Base-by-base conservation (phyloP, 2,797 vertebrate species). In the Acanthiza pusilla region DNA sequence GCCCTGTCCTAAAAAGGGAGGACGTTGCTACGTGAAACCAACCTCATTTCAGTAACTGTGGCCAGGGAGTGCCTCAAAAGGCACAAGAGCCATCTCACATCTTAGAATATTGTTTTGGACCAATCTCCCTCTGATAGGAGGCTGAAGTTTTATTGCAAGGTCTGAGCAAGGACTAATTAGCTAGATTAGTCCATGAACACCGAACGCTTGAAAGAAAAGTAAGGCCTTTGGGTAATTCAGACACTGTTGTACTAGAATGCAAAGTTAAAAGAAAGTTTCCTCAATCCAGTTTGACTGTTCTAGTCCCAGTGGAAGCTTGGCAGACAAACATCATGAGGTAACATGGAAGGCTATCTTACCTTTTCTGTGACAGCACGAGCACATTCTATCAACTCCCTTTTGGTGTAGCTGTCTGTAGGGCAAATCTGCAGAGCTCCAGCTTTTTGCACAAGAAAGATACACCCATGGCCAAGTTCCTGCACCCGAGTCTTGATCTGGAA, bases 391-490 rank as follows among this genome's bases (percentile, higher is more conserved):
- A 99, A 98, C 97, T 99, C 99, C 75, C 99, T 97, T 92, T 99
- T 99, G 92, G 99, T 99, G 96, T 99, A 99, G 95, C 98, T 97
- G 89, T 99, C 99, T 0, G 98, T 98, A 36, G 99, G 99, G 80
- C 98, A 99, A 80, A 99, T 98, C 98, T 99, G 99, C 66, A 99
- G 98, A 16, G 99, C 98, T 47, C 99, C 99, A 0, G 99, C 99
- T 97, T 99, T 99, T 97, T 99, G 99, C n/a, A 99, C 99, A 91
- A 99, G 98, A 95, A 98, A 99, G 96, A 99, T 99, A 67, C 99
- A 99, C 91, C 99, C 98, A 1, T 99, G 99, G 27, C 99, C 99
- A 40, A 99, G 98, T 76, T 99, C 99, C 97, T 99, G 99, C 75
- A 99, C 99, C 6, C 99, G 98, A 6, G 97, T 98, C 96, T 98